Conservation (phyloP, 2,888 invertebrate species). For the Diadromus collaris region DNA sequence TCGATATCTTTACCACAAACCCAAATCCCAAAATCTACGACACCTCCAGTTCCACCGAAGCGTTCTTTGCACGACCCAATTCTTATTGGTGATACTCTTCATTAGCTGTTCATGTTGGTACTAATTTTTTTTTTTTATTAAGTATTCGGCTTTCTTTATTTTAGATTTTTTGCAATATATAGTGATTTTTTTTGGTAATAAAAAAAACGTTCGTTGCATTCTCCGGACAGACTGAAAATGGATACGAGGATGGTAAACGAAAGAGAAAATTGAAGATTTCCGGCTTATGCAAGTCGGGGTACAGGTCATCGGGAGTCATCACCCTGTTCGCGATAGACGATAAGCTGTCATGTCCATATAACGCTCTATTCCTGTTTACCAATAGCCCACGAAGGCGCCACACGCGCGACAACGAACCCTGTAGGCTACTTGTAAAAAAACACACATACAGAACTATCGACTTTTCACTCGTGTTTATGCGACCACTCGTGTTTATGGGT, state of each 20-base stretch:
- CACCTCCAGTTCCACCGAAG: too few relatives aligned
- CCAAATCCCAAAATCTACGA: too few relatives aligned
- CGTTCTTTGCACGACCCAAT: too few relatives aligned
- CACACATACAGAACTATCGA: constrained; percentile 34
- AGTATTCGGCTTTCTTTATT: neutral
- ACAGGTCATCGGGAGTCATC: constrained; percentile 68
- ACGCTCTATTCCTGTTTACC: constrained; percentile 69
- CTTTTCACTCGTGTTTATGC: constrained; percentile 40
- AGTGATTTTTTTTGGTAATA: neutral
- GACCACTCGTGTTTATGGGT: neutral
- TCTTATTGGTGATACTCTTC: too few relatives aligned
- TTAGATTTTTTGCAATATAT: neutral
- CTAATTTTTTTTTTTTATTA: neutral
- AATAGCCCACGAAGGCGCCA: constrained; percentile 60
- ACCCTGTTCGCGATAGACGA: constrained; percentile 60
- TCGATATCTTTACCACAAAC: too few relatives aligned
- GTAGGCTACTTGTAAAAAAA: constrained; percentile 11
- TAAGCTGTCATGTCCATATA: constrained; percentile 62
- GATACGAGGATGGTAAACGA: constrained; percentile 14
- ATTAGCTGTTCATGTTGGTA: too few relatives aligned
- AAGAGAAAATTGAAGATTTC: constrained; percentile 40
- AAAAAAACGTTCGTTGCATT: neutral
- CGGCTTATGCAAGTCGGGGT: constrained; percentile 64
- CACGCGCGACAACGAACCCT: constrained; percentile 10
- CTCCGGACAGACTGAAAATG: neutral